Percentiles rank a stretch among this genome's conserved stretches.
phyloP scores from a whole-genome alignment of 2,888 invertebrate genomes.

The Rhopalosiphum nymphaeae region DNA sequence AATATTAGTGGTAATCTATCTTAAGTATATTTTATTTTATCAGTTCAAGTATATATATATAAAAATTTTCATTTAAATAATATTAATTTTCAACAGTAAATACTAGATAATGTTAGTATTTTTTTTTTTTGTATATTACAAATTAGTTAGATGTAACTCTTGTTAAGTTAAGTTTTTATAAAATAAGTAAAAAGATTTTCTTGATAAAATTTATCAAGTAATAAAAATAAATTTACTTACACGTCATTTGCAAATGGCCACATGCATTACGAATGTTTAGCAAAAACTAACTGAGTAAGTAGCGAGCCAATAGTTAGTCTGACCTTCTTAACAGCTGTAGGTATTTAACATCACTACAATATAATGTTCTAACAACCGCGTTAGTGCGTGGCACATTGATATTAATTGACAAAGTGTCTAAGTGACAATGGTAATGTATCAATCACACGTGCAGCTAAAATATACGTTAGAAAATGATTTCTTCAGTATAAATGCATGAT shows the following conservation, averaged over 20 bases:
- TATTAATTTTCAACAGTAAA: no score
- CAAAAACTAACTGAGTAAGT: conserved; percentile 15
- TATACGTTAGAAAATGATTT: background rate
- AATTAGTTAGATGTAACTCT: background rate
- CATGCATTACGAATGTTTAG: conserved; percentile 29
- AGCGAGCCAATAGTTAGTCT: background rate
- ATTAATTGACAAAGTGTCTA: background rate
- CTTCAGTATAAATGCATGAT: background rate
- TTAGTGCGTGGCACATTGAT: background rate
- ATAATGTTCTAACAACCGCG: background rate
- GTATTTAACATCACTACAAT: background rate
- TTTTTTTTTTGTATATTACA: background rate
- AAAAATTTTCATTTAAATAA: background rate
- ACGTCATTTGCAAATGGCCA: background rate
- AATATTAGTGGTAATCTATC: background rate
- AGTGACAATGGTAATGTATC: background rate
- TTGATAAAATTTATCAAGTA: background rate
- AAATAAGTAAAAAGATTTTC: background rate
- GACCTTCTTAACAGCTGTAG: conserved; percentile 38
- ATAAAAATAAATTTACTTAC: conserved; percentile 35
- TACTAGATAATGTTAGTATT: no score
- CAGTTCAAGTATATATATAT: no score
- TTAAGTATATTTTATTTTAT: background rate
- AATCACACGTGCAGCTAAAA: background rate
- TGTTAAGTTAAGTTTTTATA: background rate